These are phyloP conservation scores for Ladona fulva DNA, from an alignment of 1,140 invertebrate species.

Conservation along the genomic window DNA sequence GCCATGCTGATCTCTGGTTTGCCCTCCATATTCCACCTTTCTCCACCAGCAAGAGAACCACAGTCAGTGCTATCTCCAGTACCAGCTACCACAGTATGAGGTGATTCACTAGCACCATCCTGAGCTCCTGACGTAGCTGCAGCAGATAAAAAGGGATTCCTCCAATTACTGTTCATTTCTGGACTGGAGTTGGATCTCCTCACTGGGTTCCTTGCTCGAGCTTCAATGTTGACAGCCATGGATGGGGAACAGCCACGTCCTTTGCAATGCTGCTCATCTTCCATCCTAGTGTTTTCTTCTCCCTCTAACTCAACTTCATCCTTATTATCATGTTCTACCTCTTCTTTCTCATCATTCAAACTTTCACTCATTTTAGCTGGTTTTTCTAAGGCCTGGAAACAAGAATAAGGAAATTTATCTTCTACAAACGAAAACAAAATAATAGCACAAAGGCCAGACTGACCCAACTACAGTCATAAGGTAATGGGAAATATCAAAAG, in stretches of 20 bases:
- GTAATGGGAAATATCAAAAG: no score
- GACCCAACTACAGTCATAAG: no score
- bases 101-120: slow-evolving; percentile 12
- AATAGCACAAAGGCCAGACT: no score
- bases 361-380: no score
- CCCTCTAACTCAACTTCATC: slow-evolving; percentile 39
- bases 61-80: not conserved
- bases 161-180: slow-evolving; percentile 81
- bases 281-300: not conserved
- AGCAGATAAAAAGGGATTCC: slow-evolving; percentile 51
- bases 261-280: not conserved
- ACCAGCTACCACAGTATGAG: slow-evolving; percentile 12
- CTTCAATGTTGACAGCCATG: not conserved
- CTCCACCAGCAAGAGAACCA: not conserved
- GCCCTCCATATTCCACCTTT: not conserved
- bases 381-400: no score
- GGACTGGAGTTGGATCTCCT: slow-evolving; percentile 80
- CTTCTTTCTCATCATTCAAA: not conserved
- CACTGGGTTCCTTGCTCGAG: slow-evolving; percentile 60
- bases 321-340: slow-evolving; percentile 36
- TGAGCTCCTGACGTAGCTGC: slow-evolving; percentile 16
- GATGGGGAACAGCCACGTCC: not conserved
- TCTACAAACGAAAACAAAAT: no score
- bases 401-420: no score
- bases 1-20: slow-evolving; percentile 24